Evolutionary conservation across 2,888 invertebrate genomes (phyloP), one percentile per base, ranked within the genome.

Genomic region (Micoletzkya japonica): DNA sequence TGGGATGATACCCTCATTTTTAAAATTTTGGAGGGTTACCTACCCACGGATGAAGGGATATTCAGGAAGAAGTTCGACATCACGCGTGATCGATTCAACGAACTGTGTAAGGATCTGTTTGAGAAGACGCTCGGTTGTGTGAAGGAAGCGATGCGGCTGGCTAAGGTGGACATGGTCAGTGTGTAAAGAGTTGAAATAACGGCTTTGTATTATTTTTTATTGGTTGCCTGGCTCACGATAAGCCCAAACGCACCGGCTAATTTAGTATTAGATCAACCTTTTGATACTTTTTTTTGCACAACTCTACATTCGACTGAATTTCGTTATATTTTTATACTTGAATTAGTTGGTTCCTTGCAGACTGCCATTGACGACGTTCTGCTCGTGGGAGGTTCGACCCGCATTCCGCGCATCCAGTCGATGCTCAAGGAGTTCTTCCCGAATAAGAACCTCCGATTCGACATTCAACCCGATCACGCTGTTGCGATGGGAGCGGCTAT

Each of bases 401-500:
- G 64, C 7, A 64, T 64, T 64, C 64, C 64, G 2, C 34, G 4
- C 0, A 52, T 64, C 20, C 64, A 64, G 52, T 2, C 50, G 52
- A 50, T 64, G 34, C 20, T 64, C 24, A 64, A 36, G 50, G 64
- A 64, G 24, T 50, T 52, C 26, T 64, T 64, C 61, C 44, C 7
- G 0, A 10, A 61, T 30, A 61, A 61, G 49, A 30, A 39, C 4
- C 64, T 64, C 34, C 34, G 36, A 24, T 52, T 52, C 52, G 49
- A 64, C 44, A 60, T 60, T 60, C 60, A 17, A 10, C 60, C 60
- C 28, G 60, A 60, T 60, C 39, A 60, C 14, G 64, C 64, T 0
- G 64, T 64, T 10, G 64, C 64, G 24, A 26, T 28, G 24, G 64
- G 64, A 52, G 64, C 64, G n/a, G 64, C 64, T 34, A 50, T 64